Evolutionary conservation across 2,888 invertebrate genomes (phyloP), one percentile per base, ranked within the genome.

Genomic region (Cephus pygmeus): DNA sequence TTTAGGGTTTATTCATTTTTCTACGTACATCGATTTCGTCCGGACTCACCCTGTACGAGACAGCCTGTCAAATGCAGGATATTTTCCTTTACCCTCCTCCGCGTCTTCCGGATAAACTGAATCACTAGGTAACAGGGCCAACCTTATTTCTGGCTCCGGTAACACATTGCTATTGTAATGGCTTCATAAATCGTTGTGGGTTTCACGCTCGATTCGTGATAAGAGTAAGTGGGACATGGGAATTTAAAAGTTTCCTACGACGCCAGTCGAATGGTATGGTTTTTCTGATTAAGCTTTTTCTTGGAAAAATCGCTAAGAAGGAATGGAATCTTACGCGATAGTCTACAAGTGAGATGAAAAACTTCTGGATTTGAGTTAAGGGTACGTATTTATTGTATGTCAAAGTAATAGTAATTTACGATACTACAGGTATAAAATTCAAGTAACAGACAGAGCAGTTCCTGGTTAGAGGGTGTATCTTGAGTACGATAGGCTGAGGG

Each of bases 401-500:
- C 56, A 23, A 15, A 56, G 23, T 56, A 56, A 23, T 23, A 56
- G 1, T 56, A 23, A 23, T 23, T 56, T 56, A 56, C 9, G 56
- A 56, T 23, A 56, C 56, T 56, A 23, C 56, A 56, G 56, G 6
- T 56, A 56, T 1, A 56, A 23, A 56, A 56, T 56, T 9, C 56
- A 23, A 56, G 9, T 56, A 56, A 56, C 9, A 23, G 23, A 23
- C 23, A 56, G 9, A 56, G 56, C 23, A 56, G 23, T 23, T 23
- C 23, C 23, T 56, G 56, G 9, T 23, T 56, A 56, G 56, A 56
- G 76, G 69, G 56, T 68, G 69, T 68, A 77, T 82, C 81, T 80
- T 77, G 77, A 76, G 73, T 75, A 81, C 78, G 78, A 56, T 83
- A 81, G 81, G 84, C 85, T 83, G 86, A 85, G 86, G 85, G 85